Evolutionary conservation across 2,797 vertebrate genomes (phyloP), one percentile per base, ranked within the genome.

Genomic region (Cyprinodon diabolis): DNA sequence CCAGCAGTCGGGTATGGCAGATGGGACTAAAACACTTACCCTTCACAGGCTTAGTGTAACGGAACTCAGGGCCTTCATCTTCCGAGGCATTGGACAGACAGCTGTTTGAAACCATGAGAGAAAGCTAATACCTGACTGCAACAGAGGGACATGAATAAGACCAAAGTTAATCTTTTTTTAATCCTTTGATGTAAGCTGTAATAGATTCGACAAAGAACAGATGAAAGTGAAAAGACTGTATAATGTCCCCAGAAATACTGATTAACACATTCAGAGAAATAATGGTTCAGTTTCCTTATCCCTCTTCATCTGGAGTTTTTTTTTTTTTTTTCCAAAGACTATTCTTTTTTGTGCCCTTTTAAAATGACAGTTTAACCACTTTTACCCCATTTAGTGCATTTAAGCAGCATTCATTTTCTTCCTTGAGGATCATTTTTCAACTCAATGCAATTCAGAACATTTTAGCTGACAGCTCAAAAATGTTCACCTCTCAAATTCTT

Each of bases 151-250:
- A 86, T 86, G 81, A 84, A 84, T 77, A 83, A 86, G 75, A 74
- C 78, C 62, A 12, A 9, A 84, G 84, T 89, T 84, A 82, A 86
- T 90, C 87, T 89, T 69, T 69, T 62, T 54, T 66, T 91, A 90
- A 90, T 93, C 88, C 91, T 89, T 72, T 72, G 82, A 90, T 88
- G 86, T 84, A 74, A 69, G 79, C 84, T 30, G 81, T 62, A 87
- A 87, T 77, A 81, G 66, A 86, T 72, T 77, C 73, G 19, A 69
- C 67, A 76, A 35, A 30, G 72, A 78, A 71, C 75, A 76, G 40
- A 65, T 65, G 23, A 65, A 76, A 37, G 72, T 35, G 14, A 51
- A 57, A 57, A 65, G 49, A 66, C 71, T 63, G 57, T 66, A 62
- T 45, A 37, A 70, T 54, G 51, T 35, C 52, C 40, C 40, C 68